Percentiles rank a stretch among this genome's conserved stretches.
These are phyloP conservation scores for Hylia prasina DNA, from an alignment of 2,113 vertebrate genomes.

Conservation along the genomic window DNA sequence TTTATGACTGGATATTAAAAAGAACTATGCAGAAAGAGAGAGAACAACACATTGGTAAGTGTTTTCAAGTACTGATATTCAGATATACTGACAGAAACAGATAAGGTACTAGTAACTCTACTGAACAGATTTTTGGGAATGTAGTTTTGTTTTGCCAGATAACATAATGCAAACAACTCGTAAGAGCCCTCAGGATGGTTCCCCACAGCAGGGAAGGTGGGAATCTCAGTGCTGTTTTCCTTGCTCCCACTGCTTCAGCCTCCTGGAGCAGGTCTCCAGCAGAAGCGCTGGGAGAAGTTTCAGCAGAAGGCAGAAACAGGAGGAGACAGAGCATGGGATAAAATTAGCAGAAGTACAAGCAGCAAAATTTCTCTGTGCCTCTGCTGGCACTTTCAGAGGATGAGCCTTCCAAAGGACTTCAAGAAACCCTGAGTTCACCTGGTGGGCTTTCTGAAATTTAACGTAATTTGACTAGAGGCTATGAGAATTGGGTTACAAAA, in stretches of 20 bases:
- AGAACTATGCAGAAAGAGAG: background rate
- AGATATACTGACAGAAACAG: background rate
- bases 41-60: background rate
- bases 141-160: background rate
- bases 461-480: background rate
- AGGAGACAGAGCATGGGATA: background rate
- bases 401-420: background rate
- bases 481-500: background rate
- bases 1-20: background rate
- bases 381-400: background rate
- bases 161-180: rapidly evolving
- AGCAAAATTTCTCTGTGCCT: background rate
- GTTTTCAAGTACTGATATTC: background rate
- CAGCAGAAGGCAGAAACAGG: background rate
- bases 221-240: background rate
- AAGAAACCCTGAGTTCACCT: background rate
- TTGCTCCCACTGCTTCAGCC: rapidly evolving
- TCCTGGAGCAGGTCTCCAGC: background rate
- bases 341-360: background rate
- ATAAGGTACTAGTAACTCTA: background rate
- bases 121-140: background rate
- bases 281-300: background rate
- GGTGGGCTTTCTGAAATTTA: background rate
- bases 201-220: background rate
- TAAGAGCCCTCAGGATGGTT: background rate